A percentile compares a stretch with the other conserved stretches of the same genome.
Evolutionary conservation across 1,140 invertebrate species (phyloP).

Genomic region (Drosophila simulans): DNA sequence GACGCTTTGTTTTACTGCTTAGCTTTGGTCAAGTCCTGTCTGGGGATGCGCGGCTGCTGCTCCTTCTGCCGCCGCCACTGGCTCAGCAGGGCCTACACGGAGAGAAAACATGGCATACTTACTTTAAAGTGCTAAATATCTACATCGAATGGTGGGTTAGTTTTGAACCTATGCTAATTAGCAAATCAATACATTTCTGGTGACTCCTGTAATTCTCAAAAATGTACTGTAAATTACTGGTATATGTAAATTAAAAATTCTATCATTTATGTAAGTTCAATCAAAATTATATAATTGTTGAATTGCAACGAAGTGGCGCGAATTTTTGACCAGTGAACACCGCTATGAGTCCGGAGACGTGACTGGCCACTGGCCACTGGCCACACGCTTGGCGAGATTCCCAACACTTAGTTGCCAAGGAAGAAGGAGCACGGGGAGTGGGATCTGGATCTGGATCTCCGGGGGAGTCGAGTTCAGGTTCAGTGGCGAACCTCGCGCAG

Average conservation of each 20-base stretch:
- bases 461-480: slow-evolving; percentile 61
- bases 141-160: no score
- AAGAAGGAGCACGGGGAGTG: not conserved
- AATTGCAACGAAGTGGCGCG: no score
- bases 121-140: not conserved
- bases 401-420: slow-evolving; percentile 54
- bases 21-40: slow-evolving; percentile 62
- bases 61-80: slow-evolving; percentile 15
- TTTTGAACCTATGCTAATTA: no score
- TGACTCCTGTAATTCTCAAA: no score
- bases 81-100: slow-evolving; percentile 20
- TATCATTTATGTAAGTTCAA: no score
- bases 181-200: no score
- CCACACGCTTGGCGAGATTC: slow-evolving; percentile 64
- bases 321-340: slow-evolving; percentile 6
- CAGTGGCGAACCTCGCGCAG: slow-evolving; percentile 65
- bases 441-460: no score
- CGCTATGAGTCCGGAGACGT: slow-evolving; percentile 56
- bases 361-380: slow-evolving; percentile 64
- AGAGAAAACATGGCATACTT: not conserved
- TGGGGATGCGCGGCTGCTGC: slow-evolving; percentile 10
- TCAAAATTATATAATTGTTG: no score
- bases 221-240: no score
- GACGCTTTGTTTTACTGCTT: slow-evolving; percentile 77
- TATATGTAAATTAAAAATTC: no score